phyloP scores from a whole-genome alignment of 2,888 invertebrate genomes.

The Eupithecia subfuscata region DNA sequence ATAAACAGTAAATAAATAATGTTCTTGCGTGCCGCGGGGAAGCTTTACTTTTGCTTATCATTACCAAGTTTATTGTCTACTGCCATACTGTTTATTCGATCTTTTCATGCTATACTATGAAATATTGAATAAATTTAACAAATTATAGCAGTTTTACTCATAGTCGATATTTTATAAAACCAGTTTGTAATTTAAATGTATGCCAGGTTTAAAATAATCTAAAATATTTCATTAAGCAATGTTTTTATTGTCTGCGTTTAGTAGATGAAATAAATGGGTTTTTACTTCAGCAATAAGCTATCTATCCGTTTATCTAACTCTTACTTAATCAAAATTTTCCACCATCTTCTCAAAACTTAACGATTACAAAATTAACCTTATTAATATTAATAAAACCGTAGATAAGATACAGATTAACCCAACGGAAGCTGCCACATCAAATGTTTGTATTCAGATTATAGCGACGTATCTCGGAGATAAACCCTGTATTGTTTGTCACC shows the following conservation, averaged over 20 bases:
- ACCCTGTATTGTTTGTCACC: conserved; percentile 75
- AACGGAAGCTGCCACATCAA: conserved; percentile 76
- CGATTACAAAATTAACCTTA: conserved; percentile 58
- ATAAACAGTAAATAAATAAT: conserved; percentile 75
- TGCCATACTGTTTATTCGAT: conserved; percentile 43
- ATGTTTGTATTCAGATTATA: conserved; percentile 71
- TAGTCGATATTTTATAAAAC: background rate
- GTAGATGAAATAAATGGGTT: background rate
- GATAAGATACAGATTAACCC: conserved; percentile 71
- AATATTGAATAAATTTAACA: conserved; percentile 1
- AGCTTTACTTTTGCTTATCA: conserved; percentile 54
- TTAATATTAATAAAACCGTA: conserved; percentile 53
- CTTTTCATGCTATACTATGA: conserved; percentile 38
- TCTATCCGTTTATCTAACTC: background rate
- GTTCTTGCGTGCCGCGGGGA: conserved; percentile 63
- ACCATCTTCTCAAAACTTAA: background rate
- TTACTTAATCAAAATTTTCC: background rate
- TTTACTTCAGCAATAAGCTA: background rate
- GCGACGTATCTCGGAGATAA: conserved; percentile 77
- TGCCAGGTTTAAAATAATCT: background rate
- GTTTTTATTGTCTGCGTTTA: background rate
- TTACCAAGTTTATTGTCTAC: conserved; percentile 51
- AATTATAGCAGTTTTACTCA: background rate
- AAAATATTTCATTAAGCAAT: background rate
- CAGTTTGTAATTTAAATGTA: background rate